Evolutionary conservation across 1,140 invertebrate genomes (phyloP), one percentile per base, ranked within the genome.

Genomic region (Drosophila elegans): DNA sequence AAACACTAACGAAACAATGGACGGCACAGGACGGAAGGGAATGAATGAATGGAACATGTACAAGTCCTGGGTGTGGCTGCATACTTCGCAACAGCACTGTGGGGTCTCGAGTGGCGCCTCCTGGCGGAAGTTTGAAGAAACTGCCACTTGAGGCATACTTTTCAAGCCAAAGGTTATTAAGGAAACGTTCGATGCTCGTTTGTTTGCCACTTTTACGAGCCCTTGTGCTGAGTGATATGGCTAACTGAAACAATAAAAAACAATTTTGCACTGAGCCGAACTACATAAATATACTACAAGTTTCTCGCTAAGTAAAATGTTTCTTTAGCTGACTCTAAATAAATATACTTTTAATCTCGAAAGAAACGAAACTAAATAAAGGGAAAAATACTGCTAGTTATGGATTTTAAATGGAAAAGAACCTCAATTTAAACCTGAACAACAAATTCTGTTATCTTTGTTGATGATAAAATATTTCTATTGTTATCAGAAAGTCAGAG

Each of bases 1-100:
- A 86, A 88, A 74, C 83, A 85, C 53, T 68, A 82, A 75, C 63
- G 53, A 78, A 85, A 85, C 82, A 86, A 81, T 81, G 64, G 67
- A 78, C 74, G 74, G 73, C 56, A 67, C 56, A 67, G 69, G 59
- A 73, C 49, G 49, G 73, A 68, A 66, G 41, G 48, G 44, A 52
- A 38, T 44, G 60, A 68, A 38, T 44, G 60, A 68, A 52, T 42
- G 60, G 71, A 53, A 78, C 72, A 68, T 53, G 52, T 44, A 42
- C 55, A n/a, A 9, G 62, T 54, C 42, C 52, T 54, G 52, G 71
- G 49, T 48, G 49, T 48, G 57, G 48, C 64, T 16, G 67, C 45
- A 57, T 52, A 39, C 51, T 25, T 45, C 16, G 27, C 38, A 21
- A 55, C 57, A 62, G 34, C 39, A 29, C 39, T 45, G 56, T 46